phyloP scores from a whole-genome alignment of 2,888 invertebrate species.

The Xestobium rufovillosum region DNA sequence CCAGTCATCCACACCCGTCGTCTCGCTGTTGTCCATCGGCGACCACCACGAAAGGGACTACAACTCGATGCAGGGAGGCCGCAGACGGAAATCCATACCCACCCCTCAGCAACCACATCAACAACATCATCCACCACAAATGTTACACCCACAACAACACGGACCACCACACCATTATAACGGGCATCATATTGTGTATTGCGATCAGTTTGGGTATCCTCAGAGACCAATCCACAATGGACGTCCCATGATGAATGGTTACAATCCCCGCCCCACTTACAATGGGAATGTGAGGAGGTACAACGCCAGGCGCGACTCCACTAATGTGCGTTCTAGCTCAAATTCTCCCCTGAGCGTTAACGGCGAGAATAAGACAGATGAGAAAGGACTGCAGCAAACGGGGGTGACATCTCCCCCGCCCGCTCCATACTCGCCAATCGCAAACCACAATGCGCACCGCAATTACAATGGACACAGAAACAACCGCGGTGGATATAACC shows the following conservation, averaged over 20 bases:
- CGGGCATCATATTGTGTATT: too few species aligned
- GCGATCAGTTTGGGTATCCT: too few species aligned
- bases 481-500: background rate
- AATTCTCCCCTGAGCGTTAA: background rate
- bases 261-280: too few species aligned
- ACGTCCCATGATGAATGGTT: too few species aligned
- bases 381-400: background rate
- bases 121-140: conserved; percentile 10
- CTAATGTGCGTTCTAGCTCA: conserved; percentile 2
- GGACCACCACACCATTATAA: conserved; percentile 1
- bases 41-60: conserved; percentile 40
- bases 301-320: conserved; percentile 1
- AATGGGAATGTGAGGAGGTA: too few species aligned
- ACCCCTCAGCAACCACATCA: conserved; percentile 10
- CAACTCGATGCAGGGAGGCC: conserved; percentile 40
- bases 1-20: conserved; percentile 38
- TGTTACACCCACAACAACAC: conserved; percentile 6
- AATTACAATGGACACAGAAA: background rate
- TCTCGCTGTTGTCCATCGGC: conserved; percentile 38
- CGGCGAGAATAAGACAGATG: background rate
- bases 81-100: conserved; percentile 22
- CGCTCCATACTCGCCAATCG: conserved; percentile 26
- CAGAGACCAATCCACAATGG: too few species aligned
- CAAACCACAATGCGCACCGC: conserved; percentile 6
- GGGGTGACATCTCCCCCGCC: conserved; percentile 19